Evolutionary conservation across 2,888 invertebrate genomes (phyloP).

Genomic region (Plebejus anna): DNA sequence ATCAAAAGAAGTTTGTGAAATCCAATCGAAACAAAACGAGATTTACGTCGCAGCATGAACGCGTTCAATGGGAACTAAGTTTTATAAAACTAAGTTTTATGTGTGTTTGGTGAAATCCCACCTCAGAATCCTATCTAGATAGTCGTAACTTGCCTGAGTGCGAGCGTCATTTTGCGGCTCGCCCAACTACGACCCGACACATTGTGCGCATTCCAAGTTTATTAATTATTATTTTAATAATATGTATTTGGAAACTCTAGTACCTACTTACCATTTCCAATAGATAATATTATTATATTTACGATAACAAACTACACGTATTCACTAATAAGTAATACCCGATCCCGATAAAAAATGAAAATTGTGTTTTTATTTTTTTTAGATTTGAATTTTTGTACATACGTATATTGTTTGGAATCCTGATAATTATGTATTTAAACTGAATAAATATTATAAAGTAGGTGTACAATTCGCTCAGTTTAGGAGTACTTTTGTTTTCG

Average conservation of each 20-base stretch:
- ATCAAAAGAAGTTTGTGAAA: no score
- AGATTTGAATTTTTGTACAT: background rate
- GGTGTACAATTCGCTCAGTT: background rate
- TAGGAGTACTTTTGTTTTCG: background rate
- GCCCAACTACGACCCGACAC: no score
- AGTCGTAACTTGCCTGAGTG: no score
- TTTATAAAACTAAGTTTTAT: no score
- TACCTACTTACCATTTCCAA: background rate
- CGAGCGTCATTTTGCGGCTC: no score
- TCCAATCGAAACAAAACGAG: no score
- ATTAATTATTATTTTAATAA: background rate
- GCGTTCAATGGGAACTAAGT: no score
- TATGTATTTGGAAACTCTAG: background rate
- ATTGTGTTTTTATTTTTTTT: background rate
- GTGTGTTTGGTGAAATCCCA: no score
- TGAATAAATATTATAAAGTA: background rate
- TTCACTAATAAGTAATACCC: background rate
- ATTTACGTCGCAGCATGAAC: no score
- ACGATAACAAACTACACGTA: background rate
- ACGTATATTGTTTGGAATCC: background rate
- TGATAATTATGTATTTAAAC: background rate
- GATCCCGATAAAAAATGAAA: background rate
- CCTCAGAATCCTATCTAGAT: no score
- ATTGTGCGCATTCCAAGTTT: background rate
- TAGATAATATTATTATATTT: background rate